Evolutionary conservation across 2,888 invertebrate species (phyloP).

Genomic region (Geophilus truncorum): DNA sequence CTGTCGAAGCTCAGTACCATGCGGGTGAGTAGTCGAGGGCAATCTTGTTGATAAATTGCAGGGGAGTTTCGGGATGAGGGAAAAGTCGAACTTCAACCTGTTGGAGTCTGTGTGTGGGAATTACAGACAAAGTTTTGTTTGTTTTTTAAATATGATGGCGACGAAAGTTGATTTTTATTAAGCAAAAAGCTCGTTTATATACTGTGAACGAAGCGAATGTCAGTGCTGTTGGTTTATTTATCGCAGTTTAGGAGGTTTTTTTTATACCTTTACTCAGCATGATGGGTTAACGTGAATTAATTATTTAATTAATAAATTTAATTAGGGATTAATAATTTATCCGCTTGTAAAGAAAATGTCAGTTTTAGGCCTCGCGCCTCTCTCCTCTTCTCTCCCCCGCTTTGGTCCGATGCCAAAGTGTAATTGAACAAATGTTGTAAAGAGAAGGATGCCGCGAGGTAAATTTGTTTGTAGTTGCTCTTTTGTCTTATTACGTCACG

Average conservation of each 20-base stretch:
- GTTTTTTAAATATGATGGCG: not conserved
- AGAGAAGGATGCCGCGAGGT: not conserved
- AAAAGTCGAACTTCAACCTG: not conserved
- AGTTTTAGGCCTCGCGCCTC: not conserved
- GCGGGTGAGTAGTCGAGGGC: not conserved
- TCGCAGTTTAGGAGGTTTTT: not conserved
- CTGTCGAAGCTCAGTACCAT: not conserved
- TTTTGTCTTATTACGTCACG: constrained; percentile 5
- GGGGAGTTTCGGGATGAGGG: not conserved
- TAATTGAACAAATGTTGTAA: constrained; percentile 3
- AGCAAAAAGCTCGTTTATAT: not conserved
- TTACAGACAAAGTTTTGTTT: not conserved
- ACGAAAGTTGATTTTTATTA: not conserved
- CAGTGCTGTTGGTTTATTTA: constrained; percentile 2
- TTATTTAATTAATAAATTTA: constrained; percentile 20
- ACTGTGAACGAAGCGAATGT: not conserved
- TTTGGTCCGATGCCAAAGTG: not conserved
- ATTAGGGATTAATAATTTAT: constrained; percentile 15
- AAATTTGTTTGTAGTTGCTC: constrained; percentile 16
- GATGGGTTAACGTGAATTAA: constrained; percentile 16
- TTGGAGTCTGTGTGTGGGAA: not conserved
- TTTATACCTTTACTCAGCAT: not conserved
- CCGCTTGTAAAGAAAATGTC: not conserved
- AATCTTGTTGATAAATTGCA: not conserved
- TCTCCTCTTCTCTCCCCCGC: not conserved